Evolutionary conservation across 2,113 vertebrate species (phyloP).

Genomic region (Pelmatolapia mariae): DNA sequence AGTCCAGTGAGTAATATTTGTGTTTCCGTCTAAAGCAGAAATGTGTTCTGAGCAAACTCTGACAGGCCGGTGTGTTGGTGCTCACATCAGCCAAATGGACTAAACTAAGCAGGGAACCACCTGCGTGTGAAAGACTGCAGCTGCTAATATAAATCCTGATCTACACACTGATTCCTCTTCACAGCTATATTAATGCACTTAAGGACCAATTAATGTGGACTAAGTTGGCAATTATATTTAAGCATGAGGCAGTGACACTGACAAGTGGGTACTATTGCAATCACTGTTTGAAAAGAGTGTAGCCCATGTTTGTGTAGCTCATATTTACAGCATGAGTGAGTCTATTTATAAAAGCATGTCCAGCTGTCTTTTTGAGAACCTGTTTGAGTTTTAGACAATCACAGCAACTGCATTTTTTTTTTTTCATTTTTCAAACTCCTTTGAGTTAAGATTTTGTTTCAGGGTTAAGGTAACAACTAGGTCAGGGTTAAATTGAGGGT

Average conservation of each 20-base stretch:
- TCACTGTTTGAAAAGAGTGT: background rate
- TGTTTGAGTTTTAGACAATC: background rate
- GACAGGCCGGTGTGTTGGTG: background rate
- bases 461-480: background rate
- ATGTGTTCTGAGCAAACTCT: background rate
- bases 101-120: background rate
- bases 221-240: background rate
- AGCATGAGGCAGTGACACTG: background rate
- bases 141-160: background rate
- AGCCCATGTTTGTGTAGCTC: background rate
- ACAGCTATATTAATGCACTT: background rate
- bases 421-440: background rate
- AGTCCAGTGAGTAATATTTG: conserved; percentile 76
- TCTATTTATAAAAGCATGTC: background rate
- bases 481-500: background rate
- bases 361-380: background rate
- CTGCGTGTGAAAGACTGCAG: background rate
- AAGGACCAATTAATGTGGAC: background rate
- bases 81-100: background rate
- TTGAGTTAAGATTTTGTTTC: background rate
- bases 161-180: background rate
- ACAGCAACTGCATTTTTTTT: background rate
- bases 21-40: background rate
- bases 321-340: background rate
- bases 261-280: background rate